phyloP scores from a whole-genome alignment of 2,113 vertebrate species.

The Eulemur rufifrons region DNA sequence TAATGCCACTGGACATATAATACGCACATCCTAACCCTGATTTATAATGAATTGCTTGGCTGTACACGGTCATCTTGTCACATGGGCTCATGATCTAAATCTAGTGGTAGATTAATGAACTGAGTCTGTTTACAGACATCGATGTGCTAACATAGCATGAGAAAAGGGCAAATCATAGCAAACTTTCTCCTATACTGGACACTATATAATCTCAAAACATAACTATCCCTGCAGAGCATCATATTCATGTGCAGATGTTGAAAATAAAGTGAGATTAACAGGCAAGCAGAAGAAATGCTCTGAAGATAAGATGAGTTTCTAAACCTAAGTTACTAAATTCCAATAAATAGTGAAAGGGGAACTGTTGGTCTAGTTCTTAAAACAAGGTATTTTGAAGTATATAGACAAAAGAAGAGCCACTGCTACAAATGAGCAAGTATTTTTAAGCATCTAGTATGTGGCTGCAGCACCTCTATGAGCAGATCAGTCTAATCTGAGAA shows the following conservation, averaged over 20 bases:
- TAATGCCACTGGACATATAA: not conserved
- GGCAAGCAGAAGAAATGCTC: not conserved
- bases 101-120: not conserved
- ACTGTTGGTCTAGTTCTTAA: not conserved
- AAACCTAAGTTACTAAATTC: not conserved
- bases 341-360: not conserved
- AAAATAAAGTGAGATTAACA: not conserved
- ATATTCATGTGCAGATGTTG: not conserved
- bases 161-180: not conserved
- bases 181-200: not conserved
- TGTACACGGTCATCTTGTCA: not conserved
- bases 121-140: not conserved
- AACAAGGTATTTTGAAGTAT: not conserved
- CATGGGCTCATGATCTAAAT: not conserved
- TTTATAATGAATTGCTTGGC: not conserved
- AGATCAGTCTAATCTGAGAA: not conserved
- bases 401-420: not conserved
- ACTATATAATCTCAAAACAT: not conserved
- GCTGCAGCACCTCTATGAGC: not conserved
- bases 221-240: not conserved
- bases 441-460: not conserved
- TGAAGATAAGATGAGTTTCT: not conserved
- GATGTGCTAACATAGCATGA: not conserved
- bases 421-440: not conserved
- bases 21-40: not conserved